Evolutionary conservation across 2,888 invertebrate genomes (phyloP), one percentile per base, ranked within the genome.

Genomic region (Argyresthia goedartella): DNA sequence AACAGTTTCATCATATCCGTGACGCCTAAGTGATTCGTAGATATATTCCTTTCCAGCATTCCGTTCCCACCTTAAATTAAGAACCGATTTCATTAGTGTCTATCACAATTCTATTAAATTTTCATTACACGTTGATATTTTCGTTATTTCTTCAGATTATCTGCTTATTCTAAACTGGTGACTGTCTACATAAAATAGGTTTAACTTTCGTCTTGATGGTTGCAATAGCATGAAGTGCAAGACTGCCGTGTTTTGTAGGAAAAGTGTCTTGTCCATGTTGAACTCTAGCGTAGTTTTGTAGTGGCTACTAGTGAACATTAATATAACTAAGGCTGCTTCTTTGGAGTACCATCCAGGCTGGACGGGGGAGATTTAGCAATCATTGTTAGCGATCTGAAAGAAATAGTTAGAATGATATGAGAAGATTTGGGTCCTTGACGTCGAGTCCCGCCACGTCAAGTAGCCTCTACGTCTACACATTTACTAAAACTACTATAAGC

Each of bases 371-470:
- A 81, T 63, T 80, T 85, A 2, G 82, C 73, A 48, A 85, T 67
- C 78, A 77, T 81, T 41, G 82, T 76, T 34, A 86, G 71, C 34
- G 86, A 86, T 71, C 85, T 86, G 82, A 52, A 80, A 82, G 65
- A 44, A 25, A 25, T 2, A 4, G 2, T 66, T 25, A 25, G 25
- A 25, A 25, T 6, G 2, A 4, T 25, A 25, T 25, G 25, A 25
- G 25, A 25, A 25, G n/a, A n/a, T n/a, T n/a, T n/a, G n/a, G n/a
- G n/a, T n/a, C n/a, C n/a, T n/a, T n/a, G n/a, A n/a, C n/a, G n/a
- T n/a, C n/a, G n/a, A n/a, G n/a, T n/a, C n/a, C n/a, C n/a, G n/a
- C n/a, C n/a, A n/a, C n/a, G n/a, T n/a, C n/a, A n/a, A n/a, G n/a
- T n/a, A n/a, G n/a, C n/a, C n/a, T n/a, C n/a, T n/a, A n/a, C n/a